These are phyloP conservation scores for Cercocebus atys DNA, from an alignment of 2,113 vertebrate genomes.

Conservation along the genomic window DNA sequence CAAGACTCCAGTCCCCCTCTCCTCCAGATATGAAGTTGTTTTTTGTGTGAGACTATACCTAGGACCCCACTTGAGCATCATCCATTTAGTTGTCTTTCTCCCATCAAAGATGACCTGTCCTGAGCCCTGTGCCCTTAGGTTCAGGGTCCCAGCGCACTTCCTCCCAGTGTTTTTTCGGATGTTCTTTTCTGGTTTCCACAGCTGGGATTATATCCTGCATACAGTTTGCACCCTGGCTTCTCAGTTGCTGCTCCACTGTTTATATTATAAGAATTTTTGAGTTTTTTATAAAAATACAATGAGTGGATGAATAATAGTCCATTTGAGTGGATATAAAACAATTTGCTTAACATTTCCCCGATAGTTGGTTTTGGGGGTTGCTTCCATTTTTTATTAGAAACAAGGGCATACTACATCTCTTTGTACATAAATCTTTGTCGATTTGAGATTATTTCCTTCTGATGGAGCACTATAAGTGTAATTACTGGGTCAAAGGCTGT, in stretches of 20 bases:
- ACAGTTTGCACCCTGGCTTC: not conserved
- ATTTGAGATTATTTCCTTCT: constrained; percentile 54
- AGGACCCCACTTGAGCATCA: not conserved
- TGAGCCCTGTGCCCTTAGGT: not conserved
- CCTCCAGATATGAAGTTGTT: not conserved
- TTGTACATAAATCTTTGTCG: constrained; percentile 68
- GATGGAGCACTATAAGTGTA: not conserved
- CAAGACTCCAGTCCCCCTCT: not conserved
- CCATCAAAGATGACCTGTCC: not conserved
- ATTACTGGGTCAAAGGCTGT: constrained; percentile 67
- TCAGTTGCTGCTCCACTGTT: not conserved
- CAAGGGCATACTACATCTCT: constrained; percentile 18
- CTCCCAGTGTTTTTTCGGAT: not conserved
- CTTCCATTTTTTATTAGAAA: constrained; percentile 51
- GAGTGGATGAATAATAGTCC: not conserved
- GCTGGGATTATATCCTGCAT: not conserved
- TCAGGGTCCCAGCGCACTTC: not conserved
- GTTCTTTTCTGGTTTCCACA: not conserved
- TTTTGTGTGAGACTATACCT: not conserved
- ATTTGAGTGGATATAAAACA: constrained; percentile 25
- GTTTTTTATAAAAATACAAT: constrained; percentile 14
- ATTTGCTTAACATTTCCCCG: constrained; percentile 24
- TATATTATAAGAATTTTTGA: not conserved
- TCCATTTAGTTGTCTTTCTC: not conserved
- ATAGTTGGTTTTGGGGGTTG: constrained; percentile 40